A percentile compares a stretch with the other conserved stretches of the same genome.
phyloP scores from a whole-genome alignment of 2,888 invertebrate species.

The Brenthis ino region DNA sequence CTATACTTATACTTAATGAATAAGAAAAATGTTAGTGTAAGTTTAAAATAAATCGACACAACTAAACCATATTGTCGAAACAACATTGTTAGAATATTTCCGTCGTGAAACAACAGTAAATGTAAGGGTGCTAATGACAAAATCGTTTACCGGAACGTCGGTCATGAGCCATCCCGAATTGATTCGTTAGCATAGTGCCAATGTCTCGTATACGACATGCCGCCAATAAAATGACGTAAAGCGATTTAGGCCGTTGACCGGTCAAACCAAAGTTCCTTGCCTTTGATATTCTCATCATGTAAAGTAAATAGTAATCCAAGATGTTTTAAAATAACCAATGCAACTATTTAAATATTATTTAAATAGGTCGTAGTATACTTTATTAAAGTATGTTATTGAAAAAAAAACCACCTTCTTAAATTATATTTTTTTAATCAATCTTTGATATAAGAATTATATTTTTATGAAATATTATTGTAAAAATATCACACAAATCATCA shows the following conservation, averaged over 20 bases:
- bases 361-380: no score
- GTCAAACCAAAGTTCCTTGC: conserved; percentile 55
- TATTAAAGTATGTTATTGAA: no score
- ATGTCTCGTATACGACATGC: conserved; percentile 47
- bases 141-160: conserved; percentile 52
- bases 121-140: conserved; percentile 49
- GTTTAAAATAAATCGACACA: conserved; percentile 15
- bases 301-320: not conserved
- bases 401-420: no score
- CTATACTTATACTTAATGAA: not conserved
- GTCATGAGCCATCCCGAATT: conserved; percentile 61
- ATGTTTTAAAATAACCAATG: not conserved
- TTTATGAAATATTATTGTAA: no score
- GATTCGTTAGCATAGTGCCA: conserved; percentile 61
- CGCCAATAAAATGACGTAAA: conserved; percentile 39
- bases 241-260: conserved; percentile 67
- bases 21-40: not conserved
- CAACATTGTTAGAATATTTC: conserved; percentile 33
- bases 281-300: conserved; percentile 1
- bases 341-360: no score
- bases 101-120: conserved; percentile 36
- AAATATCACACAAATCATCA: no score
- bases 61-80: conserved; percentile 26
- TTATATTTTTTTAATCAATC: no score
- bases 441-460: no score